phyloP scores from a whole-genome alignment of 1,140 invertebrate species.

The Drosophila watanabei region DNA sequence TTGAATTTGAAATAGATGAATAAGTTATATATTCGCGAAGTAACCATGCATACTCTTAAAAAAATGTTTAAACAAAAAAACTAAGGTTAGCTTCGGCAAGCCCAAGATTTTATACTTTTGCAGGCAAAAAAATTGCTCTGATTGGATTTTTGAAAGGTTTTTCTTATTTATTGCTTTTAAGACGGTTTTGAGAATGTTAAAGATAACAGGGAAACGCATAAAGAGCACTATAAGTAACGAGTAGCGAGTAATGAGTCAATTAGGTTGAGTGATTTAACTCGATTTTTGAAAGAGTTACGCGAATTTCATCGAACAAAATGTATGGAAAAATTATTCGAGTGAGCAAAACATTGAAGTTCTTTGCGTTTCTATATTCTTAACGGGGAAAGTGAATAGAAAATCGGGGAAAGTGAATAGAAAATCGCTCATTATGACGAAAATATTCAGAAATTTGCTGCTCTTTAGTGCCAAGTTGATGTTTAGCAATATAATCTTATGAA shows the following conservation, averaged over 20 bases:
- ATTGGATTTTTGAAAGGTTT: background rate
- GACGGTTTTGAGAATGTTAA: background rate
- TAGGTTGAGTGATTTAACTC: background rate
- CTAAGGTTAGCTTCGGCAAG: background rate
- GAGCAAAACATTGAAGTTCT: too few species aligned
- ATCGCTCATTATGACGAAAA: background rate
- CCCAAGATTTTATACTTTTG: conserved; percentile 1
- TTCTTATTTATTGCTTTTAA: background rate
- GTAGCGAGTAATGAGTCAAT: too few species aligned
- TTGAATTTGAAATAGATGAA: background rate
- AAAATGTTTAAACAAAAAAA: background rate
- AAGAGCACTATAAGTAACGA: background rate
- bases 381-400: background rate
- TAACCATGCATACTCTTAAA: conserved; percentile 5
- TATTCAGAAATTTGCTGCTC: background rate
- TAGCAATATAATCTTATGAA: background rate
- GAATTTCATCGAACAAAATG: background rate
- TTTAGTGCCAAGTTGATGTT: background rate
- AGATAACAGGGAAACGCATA: background rate
- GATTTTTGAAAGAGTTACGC: background rate
- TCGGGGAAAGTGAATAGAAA: background rate
- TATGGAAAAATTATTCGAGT: background rate
- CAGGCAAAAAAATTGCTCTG: conserved; percentile 1
- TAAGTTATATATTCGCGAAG: conserved; percentile 8
- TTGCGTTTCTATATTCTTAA: background rate